Evolutionary conservation across 1,140 invertebrate genomes (phyloP).

Genomic region (Fopius arisanus): DNA sequence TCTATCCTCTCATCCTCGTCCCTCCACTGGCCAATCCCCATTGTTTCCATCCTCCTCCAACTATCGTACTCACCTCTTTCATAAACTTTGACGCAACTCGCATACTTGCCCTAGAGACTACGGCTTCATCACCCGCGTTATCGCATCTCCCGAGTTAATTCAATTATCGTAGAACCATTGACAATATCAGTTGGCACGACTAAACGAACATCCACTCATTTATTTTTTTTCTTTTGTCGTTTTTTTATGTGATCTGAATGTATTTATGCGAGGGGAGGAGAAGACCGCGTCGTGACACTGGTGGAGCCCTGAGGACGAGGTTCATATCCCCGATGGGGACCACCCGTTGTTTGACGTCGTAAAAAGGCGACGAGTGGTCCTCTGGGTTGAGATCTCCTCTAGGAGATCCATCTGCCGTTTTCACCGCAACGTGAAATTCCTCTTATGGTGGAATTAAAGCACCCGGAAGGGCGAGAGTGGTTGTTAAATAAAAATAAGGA

Average conservation of each 20-base stretch:
- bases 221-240: neutral
- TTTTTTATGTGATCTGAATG: conserved; percentile 16
- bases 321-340: conserved; percentile 35
- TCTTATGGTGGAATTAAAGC: conserved; percentile 1
- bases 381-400: conserved; percentile 12
- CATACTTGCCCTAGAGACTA: conserved; percentile 20
- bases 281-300: conserved; percentile 31
- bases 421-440: neutral
- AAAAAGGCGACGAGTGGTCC: conserved; percentile 31
- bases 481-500: conserved; percentile 18
- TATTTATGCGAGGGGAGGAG: neutral
- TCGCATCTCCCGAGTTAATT: conserved; percentile 34
- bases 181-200: neutral
- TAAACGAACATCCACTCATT: neutral
- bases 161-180: conserved; percentile 25
- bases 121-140: conserved; percentile 33
- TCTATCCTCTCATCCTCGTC: too few relatives aligned
- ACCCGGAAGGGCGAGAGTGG: neutral
- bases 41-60: neutral
- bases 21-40: neutral
- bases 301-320: neutral
- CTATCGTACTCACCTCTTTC: neutral
- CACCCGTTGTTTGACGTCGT: conserved; percentile 49
- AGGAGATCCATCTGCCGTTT: conserved; percentile 13
- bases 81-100: conserved; percentile 22